Evolutionary conservation across 1,140 invertebrate species (phyloP), one percentile per base, ranked within the genome.

Genomic region (Holotrichia oblita): DNA sequence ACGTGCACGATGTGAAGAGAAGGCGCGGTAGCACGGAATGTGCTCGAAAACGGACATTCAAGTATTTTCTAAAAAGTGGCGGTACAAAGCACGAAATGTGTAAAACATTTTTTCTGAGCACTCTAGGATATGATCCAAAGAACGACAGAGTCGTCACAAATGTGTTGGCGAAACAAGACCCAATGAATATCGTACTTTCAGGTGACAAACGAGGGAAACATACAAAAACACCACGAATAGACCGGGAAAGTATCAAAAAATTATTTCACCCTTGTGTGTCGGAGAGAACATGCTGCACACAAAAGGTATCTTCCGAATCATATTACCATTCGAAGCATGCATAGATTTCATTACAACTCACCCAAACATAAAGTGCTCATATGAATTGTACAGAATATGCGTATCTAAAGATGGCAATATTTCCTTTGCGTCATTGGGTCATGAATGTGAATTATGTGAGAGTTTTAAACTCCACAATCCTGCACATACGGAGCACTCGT

Each of bases 1-100:
- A 34, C 27, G 27, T 34, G 27, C 27, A 34, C 27, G 27, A 34
- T 34, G 27, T 34, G 27, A 34, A 48, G n/a, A 48, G 44, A 48
- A 48, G 44, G 44, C 44, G n/a, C 10, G 44, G 10, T 14, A 48
- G n/a, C 85, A 22, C 84, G 82, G 12, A 74, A 79, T 22, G 4
- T 48, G 10, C 44, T 48, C 44, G 27, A 34, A 34, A 34, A 34
- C 27, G 27, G 27, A 34, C 27, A 34, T 34, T 34, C 27, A 34
- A 34, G 27, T 34, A 34, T 34, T 34, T 34, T 34, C 4, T 34
- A 34, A 34, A 34, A 14, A 10, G 44, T 48, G 7, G n/a, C 8
- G n/a, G n/a, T 14, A 44, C 9, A 44, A 12, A n/a, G 42, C 14
- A n/a, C 9, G 14, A 44, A 44, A 9, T n/a, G 9, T 44, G 42